Evolutionary conservation across 2,113 vertebrate genomes (phyloP), one percentile per base, ranked within the genome.

Genomic region (Dasyornis broadbenti): DNA sequence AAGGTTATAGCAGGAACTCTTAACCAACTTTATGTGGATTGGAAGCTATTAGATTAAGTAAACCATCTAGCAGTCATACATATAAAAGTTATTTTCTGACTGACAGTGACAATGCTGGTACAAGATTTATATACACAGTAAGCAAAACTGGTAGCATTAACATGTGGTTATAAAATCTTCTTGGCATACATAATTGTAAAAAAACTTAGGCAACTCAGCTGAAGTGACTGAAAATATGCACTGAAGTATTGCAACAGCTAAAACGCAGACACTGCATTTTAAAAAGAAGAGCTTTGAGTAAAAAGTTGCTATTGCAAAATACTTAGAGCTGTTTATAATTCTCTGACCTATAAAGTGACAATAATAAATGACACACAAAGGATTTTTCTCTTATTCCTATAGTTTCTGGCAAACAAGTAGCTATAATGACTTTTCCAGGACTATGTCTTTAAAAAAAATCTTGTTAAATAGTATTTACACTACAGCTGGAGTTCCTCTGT

Each of bases 351-450:
- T 89, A 91, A 96, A 97, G 64, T 89, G 91, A 69, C 96, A 95
- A 86, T 92, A 95, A 97, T 77, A 91, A 96, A 96, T 94, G 91
- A 82, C 84, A 96, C 37, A 70, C 35, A 88, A 94, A 96, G 85
- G 71, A 89, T 95, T 95, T 90, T 87, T 93, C 49, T 95, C 53
- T 86, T 96, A 95, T 76, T 96, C 83, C 87, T 94, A 96, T 94
- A 92, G 77, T 92, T 97, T 93, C 87, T 97, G 96, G 91, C 94
- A 94, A 91, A 90, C 45, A 91, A 93, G 92, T 71, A 90, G 10
- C 39, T 81, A 45, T 90, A 94, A 95, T 96, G 92, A 89, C 66
- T 96, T 97, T 96, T 96, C 92, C 94, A 97, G 94, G 78, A 76
- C 72, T 79, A 78, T n/a, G 26, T 78, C 53, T 95, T 95, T 54